Evolutionary conservation across 2,113 vertebrate species (phyloP), one percentile per base, ranked within the genome.

Genomic region (Chiloscyllium plagiosum): DNA sequence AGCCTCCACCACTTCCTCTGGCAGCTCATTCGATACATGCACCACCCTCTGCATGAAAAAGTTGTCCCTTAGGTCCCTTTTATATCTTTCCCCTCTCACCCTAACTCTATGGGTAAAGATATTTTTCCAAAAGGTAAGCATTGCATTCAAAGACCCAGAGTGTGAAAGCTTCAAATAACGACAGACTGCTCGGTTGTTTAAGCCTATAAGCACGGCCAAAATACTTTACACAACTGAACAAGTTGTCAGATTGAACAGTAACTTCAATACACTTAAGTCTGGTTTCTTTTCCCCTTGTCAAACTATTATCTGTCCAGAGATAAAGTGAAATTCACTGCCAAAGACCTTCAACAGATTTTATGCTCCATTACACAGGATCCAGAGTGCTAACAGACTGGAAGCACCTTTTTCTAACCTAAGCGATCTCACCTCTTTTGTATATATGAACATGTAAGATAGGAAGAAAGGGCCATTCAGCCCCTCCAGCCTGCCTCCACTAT

Each of bases 341-440:
- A 89, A 89, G 26, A 26, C 86, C 86, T 89, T 26, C 86, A 29
- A 22, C 50, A 89, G 86, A 89, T 89, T 89, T 89, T 89, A 89
- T 13, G 6, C 86, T 89, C 86, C 86, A 52, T 89, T 89, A 56
- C 47, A 56, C 86, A 89, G 24, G 47, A 89, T 56, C 86, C 42
- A 89, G 47, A 56, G 7, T 10, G 4, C 86, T 26, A 13, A 42
- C 80, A 47, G 24, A 89, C 47, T 29, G 50, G 8, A 29, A 56
- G 86, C 47, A 89, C 50, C 42, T 86, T 86, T 22, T 85, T 85
- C 37, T 4, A 20, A 83, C 80, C 80, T 20, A 42, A 83, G 80
- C 4, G 12, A 83, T 80, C n/a, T 19, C 80, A 50, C 50, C 86
- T 4, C 24, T 89, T 89, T 89, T 76, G 2, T 76, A 24, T 29